A percentile compares a stretch with the other conserved stretches of the same genome.
These are phyloP conservation scores for Caenorhabditis parvicauda DNA, from an alignment of 2,888 invertebrate species.

Conservation along the genomic window DNA sequence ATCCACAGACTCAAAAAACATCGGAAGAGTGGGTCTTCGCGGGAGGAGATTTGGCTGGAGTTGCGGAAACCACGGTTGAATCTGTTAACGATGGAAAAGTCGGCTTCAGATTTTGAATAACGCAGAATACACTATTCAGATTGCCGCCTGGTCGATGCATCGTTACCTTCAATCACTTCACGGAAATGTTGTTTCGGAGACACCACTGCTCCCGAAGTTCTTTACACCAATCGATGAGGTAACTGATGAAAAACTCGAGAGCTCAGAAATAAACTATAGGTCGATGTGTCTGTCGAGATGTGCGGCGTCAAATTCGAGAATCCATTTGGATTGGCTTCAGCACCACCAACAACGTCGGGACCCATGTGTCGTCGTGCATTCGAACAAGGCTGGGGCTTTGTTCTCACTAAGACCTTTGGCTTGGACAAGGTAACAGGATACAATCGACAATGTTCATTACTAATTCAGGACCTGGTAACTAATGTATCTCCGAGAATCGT, in stretches of 20 bases:
- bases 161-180: slow-evolving; percentile 76
- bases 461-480: slow-evolving; percentile 80
- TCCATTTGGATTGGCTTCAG: slow-evolving; percentile 94
- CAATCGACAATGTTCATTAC: background rate
- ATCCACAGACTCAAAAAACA: slow-evolving; percentile 64
- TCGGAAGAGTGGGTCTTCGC: slow-evolving; percentile 70
- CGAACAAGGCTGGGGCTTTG: slow-evolving; percentile 93
- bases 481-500: slow-evolving; percentile 96
- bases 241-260: too few species aligned
- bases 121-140: slow-evolving; percentile 63
- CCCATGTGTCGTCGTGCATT: slow-evolving; percentile 89
- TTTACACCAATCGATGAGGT: slow-evolving; percentile 82
- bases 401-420: slow-evolving; percentile 93
- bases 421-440: slow-evolving; percentile 77
- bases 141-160: slow-evolving; percentile 73
- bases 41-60: slow-evolving; percentile 90
- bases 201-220: slow-evolving; percentile 83
- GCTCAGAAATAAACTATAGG: too few species aligned
- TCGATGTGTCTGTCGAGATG: slow-evolving; percentile 87
- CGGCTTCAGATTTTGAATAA: slow-evolving; percentile 73
- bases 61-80: slow-evolving; percentile 95
- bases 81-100: slow-evolving; percentile 97
- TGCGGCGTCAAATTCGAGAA: slow-evolving; percentile 91
- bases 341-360: slow-evolving; percentile 85
- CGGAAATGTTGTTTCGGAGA: slow-evolving; percentile 70